These are phyloP conservation scores for Pao palembangensis DNA, from an alignment of 2,113 vertebrate species.

Conservation along the genomic window DNA sequence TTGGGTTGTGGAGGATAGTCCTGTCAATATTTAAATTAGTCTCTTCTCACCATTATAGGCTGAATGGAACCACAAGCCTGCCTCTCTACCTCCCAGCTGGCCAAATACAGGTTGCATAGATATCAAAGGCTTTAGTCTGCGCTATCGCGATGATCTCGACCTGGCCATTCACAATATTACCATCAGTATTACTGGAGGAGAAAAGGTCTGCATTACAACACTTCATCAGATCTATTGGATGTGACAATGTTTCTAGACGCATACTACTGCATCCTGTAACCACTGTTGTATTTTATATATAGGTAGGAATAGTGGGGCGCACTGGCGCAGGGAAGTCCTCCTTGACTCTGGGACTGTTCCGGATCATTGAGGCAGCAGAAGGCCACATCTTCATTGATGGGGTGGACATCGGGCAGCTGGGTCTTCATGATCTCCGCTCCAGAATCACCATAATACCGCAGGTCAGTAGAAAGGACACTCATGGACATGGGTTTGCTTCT, in stretches of 20 bases:
- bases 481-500: not conserved
- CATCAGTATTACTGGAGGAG: slow-evolving; percentile 81
- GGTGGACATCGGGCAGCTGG: slow-evolving; percentile 84
- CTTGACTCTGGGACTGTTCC: slow-evolving; percentile 89
- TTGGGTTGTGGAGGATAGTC: not conserved
- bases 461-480: slow-evolving; percentile 62
- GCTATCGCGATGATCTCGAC: slow-evolving; percentile 87
- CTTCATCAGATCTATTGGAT: not conserved
- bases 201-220: slow-evolving; percentile 78
- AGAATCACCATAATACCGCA: slow-evolving; percentile 97
- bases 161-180: slow-evolving; percentile 84
- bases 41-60: slow-evolving; percentile 72
- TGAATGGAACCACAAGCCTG: slow-evolving; percentile 78
- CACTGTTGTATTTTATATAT: not conserved
- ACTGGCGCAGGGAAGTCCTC: slow-evolving; percentile 96
- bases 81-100: slow-evolving; percentile 74
- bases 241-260: not conserved
- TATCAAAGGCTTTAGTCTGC: slow-evolving; percentile 79
- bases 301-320: slow-evolving; percentile 95
- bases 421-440: slow-evolving; percentile 88
- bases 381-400: slow-evolving; percentile 90
- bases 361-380: slow-evolving; percentile 86
- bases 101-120: slow-evolving; percentile 83
- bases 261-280: not conserved
- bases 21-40: not conserved